Conservation (phyloP, 1,140 invertebrate species). For the Drosophila yakuba region DNA sequence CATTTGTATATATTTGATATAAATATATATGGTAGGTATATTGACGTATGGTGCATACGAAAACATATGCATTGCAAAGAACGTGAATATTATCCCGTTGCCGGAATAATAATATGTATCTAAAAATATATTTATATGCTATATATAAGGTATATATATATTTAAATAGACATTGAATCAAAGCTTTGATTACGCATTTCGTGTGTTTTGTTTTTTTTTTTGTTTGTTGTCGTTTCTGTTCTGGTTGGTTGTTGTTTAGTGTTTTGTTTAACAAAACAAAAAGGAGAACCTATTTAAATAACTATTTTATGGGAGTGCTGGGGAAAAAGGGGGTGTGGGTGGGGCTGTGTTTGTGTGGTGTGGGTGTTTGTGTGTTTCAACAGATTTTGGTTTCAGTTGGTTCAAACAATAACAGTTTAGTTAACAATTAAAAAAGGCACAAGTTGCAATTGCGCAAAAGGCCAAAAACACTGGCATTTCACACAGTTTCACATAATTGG, state of each 20-base stretch:
- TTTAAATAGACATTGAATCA: conserved; percentile 82
- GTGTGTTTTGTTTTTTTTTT: conserved; percentile 48
- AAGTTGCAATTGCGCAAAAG: conserved; percentile 77
- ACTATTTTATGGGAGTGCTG: conserved; percentile 61
- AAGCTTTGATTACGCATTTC: conserved; percentile 76
- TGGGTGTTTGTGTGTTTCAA: conserved; percentile 57
- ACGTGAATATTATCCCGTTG: conserved; percentile 74
- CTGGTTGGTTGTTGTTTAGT: conserved; percentile 56
- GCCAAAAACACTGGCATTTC: conserved; percentile 75
- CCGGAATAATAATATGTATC: conserved; percentile 82
- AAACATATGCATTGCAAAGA: conserved; percentile 84
- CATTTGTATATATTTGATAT: conserved; percentile 65
- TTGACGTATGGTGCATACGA: conserved; percentile 79
- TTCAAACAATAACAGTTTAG: conserved; percentile 80
- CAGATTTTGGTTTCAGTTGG: conserved; percentile 80
- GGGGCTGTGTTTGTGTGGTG: conserved; percentile 15
- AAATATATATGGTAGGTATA: conserved; percentile 65
- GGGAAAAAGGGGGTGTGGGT: not conserved
- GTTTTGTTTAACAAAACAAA: conserved; percentile 83
- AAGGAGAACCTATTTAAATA: conserved; percentile 77
- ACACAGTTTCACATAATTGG: conserved; percentile 78
- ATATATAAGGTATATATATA: conserved; percentile 75
- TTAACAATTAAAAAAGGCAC: conserved; percentile 83
- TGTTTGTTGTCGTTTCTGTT: conserved; percentile 53
- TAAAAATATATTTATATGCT: conserved; percentile 84